Percentiles rank a stretch among this genome's conserved stretches.
phyloP scores from a whole-genome alignment of 1,140 invertebrate species.

The Heliconius melpomene region DNA sequence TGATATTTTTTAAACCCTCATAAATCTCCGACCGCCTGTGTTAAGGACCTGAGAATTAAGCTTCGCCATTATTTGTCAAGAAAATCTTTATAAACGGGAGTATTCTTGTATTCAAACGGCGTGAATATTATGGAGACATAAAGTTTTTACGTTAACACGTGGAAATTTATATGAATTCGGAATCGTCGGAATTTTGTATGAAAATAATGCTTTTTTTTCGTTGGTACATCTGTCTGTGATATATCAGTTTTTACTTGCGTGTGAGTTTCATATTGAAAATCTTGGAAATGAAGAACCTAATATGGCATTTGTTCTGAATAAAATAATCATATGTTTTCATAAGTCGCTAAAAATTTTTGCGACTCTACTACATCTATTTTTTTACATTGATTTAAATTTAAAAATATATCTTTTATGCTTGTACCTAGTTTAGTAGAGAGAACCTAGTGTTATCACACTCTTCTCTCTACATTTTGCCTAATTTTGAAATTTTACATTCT shows the following conservation, averaged over 20 bases:
- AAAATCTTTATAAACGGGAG: constrained; percentile 35
- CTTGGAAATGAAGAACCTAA: no score
- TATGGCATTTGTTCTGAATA: no score
- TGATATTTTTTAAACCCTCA: constrained; percentile 49
- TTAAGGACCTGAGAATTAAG: constrained; percentile 57
- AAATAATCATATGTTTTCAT: no score
- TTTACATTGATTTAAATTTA: no score
- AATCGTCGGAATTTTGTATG: not conserved
- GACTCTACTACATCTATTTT: no score
- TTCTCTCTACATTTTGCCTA: no score
- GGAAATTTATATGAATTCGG: constrained; percentile 35
- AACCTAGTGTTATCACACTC: no score
- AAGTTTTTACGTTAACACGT: constrained; percentile 34
- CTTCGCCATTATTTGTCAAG: constrained; percentile 57
- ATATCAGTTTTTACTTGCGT: not conserved
- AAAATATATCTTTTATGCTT: no score
- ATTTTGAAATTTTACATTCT: no score
- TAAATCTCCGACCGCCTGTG: constrained; percentile 60
- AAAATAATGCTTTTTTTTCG: not conserved
- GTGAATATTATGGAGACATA: constrained; percentile 49
- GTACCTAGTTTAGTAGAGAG: no score
- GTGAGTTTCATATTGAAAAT: not conserved
- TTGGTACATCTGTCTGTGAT: not conserved
- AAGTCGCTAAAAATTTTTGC: no score
- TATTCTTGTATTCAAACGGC: constrained; percentile 35